phyloP scores from a whole-genome alignment of 2,888 invertebrate species.

The Nycteola revayana region DNA sequence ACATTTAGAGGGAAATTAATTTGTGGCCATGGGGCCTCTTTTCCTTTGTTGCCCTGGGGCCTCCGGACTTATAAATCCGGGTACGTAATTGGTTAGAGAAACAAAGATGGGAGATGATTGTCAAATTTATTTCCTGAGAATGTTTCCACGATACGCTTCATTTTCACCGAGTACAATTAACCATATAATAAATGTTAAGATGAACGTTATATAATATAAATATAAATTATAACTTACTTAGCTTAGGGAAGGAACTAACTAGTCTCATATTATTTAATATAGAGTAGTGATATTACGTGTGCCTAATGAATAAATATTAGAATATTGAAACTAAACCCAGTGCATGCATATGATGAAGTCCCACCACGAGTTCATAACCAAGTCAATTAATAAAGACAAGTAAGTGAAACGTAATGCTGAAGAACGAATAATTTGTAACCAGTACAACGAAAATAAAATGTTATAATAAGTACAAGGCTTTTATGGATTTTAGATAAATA shows the following conservation, averaged over 20 bases:
- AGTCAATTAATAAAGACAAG: slow-evolving; percentile 26
- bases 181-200: slow-evolving; percentile 49
- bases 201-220: slow-evolving; percentile 47
- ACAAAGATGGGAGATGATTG: slow-evolving; percentile 16
- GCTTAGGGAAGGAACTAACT: slow-evolving; percentile 75
- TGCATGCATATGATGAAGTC: slow-evolving; percentile 28
- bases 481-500: slow-evolving; percentile 13
- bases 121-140: slow-evolving; percentile 30
- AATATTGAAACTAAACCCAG: slow-evolving; percentile 40
- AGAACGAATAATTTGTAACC: slow-evolving; percentile 24
- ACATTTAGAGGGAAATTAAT: too few relatives aligned
- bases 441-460: slow-evolving; percentile 35
- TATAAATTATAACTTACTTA: slow-evolving; percentile 68
- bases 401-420: slow-evolving; percentile 9
- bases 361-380: slow-evolving; percentile 20
- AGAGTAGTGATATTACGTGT: slow-evolving; percentile 74
- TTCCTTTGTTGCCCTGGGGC: too few relatives aligned
- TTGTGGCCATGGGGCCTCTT: too few relatives aligned
- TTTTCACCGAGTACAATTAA: slow-evolving; percentile 77
- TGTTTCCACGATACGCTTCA: slow-evolving; percentile 63
- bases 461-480: slow-evolving; percentile 22
- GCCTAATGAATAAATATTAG: slow-evolving; percentile 61
- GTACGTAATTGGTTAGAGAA: slow-evolving; percentile 22
- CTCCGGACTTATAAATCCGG: not conserved
- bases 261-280: slow-evolving; percentile 78